Evolutionary conservation across 1,140 invertebrate species (phyloP).

Genomic region (Drosophila insularis): DNA sequence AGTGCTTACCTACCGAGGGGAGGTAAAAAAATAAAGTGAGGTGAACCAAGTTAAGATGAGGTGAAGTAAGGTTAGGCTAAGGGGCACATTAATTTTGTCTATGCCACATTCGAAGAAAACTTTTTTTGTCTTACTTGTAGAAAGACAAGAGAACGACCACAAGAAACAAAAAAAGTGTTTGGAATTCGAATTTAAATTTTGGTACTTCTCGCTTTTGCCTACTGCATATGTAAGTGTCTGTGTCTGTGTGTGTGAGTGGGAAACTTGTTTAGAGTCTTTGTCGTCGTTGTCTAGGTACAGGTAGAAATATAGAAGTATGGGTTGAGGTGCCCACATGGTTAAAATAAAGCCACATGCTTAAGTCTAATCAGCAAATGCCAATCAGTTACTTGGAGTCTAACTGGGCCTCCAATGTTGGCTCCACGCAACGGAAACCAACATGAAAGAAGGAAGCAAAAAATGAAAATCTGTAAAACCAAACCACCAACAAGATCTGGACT

Average conservation of each 20-base stretch:
- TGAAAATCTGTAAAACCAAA: too few relatives aligned
- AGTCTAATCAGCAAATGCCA: conserved; percentile 60
- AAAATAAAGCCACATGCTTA: conserved; percentile 45
- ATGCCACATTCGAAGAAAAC: conserved; percentile 44
- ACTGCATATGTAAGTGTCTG: conserved; percentile 3
- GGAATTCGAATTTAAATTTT: conserved; percentile 72
- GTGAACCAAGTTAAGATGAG: background rate
- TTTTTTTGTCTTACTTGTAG: conserved; percentile 21
- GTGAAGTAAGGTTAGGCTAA: background rate
- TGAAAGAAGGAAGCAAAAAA: conserved; percentile 9
- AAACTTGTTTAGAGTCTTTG: conserved; percentile 51
- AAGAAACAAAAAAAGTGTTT: conserved; percentile 45
- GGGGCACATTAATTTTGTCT: conserved; percentile 49
- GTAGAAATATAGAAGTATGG: background rate
- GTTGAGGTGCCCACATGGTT: conserved; percentile 49
- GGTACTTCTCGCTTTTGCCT: conserved; percentile 43
- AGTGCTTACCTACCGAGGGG: background rate
- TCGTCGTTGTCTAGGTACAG: conserved; percentile 14
- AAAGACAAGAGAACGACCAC: conserved; percentile 28
- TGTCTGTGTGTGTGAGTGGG: conserved; percentile 34
- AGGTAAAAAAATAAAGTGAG: background rate
- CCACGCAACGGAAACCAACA: conserved; percentile 48
- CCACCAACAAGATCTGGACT: conserved; percentile 24
- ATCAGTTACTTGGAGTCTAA: conserved; percentile 37
- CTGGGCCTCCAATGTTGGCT: conserved; percentile 8